These are phyloP conservation scores for Acridotheres tristis DNA, from an alignment of 2,797 vertebrate species.

Conservation along the genomic window DNA sequence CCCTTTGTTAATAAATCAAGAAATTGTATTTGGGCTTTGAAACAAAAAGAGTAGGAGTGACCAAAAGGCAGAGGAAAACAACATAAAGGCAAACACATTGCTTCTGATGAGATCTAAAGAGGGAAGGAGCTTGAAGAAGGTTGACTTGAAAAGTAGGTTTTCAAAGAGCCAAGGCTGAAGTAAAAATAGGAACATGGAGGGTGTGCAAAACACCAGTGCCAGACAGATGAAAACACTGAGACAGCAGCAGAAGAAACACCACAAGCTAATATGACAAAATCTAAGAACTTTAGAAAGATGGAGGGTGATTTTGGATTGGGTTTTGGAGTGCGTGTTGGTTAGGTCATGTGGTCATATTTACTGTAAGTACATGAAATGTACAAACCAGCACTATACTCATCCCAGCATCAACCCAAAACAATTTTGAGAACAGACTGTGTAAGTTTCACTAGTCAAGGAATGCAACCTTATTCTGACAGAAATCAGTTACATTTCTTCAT, in stretches of 20 bases:
- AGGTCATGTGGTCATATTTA: neutral
- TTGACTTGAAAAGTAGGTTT: neutral
- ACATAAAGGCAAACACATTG: neutral
- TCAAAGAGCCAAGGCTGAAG: neutral
- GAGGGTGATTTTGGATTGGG: neutral
- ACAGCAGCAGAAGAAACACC: neutral
- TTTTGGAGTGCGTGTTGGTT: neutral
- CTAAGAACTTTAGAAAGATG: neutral
- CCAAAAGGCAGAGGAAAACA: neutral
- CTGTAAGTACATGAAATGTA: neutral
- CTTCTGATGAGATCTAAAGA: neutral
- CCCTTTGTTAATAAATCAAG: neutral
- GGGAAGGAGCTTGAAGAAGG: neutral
- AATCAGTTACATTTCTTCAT: neutral
- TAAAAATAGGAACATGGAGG: neutral
- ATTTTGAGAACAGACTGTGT: neutral
- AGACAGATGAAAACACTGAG: neutral
- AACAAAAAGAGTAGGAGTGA: neutral
- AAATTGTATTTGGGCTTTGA: neutral
- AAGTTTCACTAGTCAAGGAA: neutral
- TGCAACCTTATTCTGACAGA: neutral
- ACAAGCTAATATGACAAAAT: neutral
- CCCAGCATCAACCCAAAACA: neutral
- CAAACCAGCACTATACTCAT: neutral
- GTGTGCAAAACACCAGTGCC: neutral